A percentile compares a stretch with the other conserved stretches of the same genome.
Conservation (phyloP, 2,797 vertebrate genomes). For the Pelobates cultripes region DNA sequence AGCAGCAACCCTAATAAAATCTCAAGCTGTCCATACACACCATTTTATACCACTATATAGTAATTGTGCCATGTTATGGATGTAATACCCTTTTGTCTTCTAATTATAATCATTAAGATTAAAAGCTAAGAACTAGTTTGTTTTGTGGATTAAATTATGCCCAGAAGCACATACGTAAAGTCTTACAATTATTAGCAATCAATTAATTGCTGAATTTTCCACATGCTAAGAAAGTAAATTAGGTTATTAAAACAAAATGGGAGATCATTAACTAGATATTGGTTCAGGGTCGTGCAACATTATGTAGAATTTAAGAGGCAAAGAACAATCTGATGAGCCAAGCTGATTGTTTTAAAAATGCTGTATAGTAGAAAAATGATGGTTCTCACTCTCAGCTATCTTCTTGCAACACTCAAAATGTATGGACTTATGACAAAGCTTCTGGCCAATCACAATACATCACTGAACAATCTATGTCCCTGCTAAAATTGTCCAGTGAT, state of each 20-base stretch:
- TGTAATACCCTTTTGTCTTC: background rate
- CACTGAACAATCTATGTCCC: no score
- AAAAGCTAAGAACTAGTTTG: background rate
- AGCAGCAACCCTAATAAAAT: no score
- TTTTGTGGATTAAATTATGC: background rate
- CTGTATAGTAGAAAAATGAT: no score
- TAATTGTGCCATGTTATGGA: no score
- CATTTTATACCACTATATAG: no score
- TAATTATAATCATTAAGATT: background rate
- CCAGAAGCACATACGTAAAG: background rate
- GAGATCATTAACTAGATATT: background rate
- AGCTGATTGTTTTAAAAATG: background rate
- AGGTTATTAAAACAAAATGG: background rate
- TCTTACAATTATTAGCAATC: background rate
- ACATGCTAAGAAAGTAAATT: background rate
- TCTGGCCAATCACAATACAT: no score
- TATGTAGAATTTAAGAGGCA: background rate
- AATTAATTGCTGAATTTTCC: background rate
- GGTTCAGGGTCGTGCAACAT: background rate
- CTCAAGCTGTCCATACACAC: no score
- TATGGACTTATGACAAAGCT: no score
- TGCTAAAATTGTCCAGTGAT: no score
- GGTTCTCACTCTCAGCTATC: no score
- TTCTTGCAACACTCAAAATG: no score
- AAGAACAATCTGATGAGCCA: background rate